A percentile compares a stretch with the other conserved stretches of the same genome.
Evolutionary conservation across 2,113 vertebrate species (phyloP).

Genomic region (Cryptotis parvus): DNA sequence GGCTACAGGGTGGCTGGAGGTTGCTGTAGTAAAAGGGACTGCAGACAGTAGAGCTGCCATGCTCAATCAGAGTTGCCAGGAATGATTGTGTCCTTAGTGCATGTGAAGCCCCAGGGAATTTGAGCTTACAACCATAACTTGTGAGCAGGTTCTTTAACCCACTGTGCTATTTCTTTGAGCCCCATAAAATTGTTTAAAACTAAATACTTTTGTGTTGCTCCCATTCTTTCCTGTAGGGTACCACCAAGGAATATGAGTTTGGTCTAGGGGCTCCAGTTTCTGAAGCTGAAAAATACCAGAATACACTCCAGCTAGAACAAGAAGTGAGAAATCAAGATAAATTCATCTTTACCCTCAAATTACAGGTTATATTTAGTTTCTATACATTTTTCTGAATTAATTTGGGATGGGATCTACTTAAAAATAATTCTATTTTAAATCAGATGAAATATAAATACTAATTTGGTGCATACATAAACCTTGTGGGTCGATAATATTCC

Average conservation of each 20-base stretch:
- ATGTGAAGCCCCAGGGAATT: no score
- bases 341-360: constrained; percentile 80
- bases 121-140: no score
- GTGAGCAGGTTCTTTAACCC: no score
- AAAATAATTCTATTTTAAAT: constrained; percentile 16
- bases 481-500: constrained; percentile 46
- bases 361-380: constrained; percentile 78
- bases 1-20: no score
- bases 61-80: no score
- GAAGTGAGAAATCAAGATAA: constrained; percentile 80
- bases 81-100: no score
- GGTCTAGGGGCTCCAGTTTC: constrained; percentile 80
- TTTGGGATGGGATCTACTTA: constrained; percentile 51
- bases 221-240: constrained; percentile 72
- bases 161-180: no score
- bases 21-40: no score
- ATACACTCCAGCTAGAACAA: constrained; percentile 80
- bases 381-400: constrained; percentile 47
- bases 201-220: constrained; percentile 33
- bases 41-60: no score
- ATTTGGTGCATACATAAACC: constrained; percentile 50
- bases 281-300: constrained; percentile 81
- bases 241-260: constrained; percentile 83
- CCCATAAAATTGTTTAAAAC: constrained; percentile 42
- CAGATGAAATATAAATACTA: constrained; percentile 41